Base-by-base conservation (phyloP, 1,140 invertebrate species). In the Pristionchus pacificus region DNA sequence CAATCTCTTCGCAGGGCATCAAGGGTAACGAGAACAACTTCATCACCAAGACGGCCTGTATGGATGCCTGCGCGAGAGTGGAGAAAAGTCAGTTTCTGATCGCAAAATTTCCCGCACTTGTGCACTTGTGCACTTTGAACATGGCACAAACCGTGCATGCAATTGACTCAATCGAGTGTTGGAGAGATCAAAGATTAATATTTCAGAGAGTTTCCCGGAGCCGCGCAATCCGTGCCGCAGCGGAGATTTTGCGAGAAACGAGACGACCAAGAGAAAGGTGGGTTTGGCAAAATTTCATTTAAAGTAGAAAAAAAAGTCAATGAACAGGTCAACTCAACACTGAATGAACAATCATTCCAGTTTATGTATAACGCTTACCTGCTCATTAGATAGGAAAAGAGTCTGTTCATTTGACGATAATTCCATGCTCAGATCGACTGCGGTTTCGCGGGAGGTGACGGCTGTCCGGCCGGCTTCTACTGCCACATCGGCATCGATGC, bases 11-110 rank as follows among this genome's bases (percentile, higher is more conserved):
- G 6, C 38, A 49, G 38, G 81, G 81, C 15, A 65, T 83, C 31
- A 67, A 77, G 3, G 81, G 81, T 59, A 83, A 83, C 55, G 71
- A 74, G 28, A 83, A 83, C 66, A 83, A 84, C 63, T 83, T 84
- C 64, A 69, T 83, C 28, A 82, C 78, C 1, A 71, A 75, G 59
- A 62, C 68, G 25, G 65, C 77, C 55, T 79, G 78, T 63, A 65
- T 60, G 14, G 72, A 75, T 25, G 62, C 74, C 66, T 78, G 77
- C 64, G 70, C 66, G 63, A 60, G 63, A 55, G 68, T 58, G 67
- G 49, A 24, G n/a, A n/a, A n/a, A 24, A 59, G 30, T 30, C 28
- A 15, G 14, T 49, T 59, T 55, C 28, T n/a, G n/a, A n/a, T 2
- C 65, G 24, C 1, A 69, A 2, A 2, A 6, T 38, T 69, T 19